Evolutionary conservation across 2,797 vertebrate species (phyloP).

Genomic region (Neosalanx taihuensis): DNA sequence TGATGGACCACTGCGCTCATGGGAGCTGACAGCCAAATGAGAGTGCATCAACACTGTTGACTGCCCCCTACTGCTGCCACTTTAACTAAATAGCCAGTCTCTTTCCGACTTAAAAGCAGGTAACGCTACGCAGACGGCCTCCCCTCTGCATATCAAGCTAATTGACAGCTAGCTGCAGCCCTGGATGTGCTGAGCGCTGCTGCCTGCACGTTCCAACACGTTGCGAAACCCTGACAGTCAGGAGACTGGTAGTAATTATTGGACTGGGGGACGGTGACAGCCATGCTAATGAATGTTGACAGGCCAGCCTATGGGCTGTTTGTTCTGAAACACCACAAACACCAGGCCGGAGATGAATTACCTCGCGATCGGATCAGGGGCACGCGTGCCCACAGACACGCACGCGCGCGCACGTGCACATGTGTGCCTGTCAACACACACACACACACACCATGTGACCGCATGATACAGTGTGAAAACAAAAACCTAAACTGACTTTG

Average conservation of each 20-base stretch:
- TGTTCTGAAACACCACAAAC: slow-evolving; percentile 75
- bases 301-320: slow-evolving; percentile 77
- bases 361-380: slow-evolving; percentile 7
- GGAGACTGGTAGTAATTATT: slow-evolving; percentile 58
- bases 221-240: slow-evolving; percentile 26
- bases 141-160: slow-evolving; percentile 29
- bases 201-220: slow-evolving; percentile 19
- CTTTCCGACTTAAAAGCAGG: slow-evolving; percentile 31
- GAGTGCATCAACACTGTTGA: slow-evolving; percentile 44
- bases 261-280: slow-evolving; percentile 58
- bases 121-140: slow-evolving; percentile 52
- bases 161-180: slow-evolving; percentile 48
- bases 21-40: slow-evolving; percentile 54
- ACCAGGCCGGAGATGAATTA: slow-evolving; percentile 70
- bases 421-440: no score
- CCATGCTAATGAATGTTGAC: slow-evolving; percentile 77
- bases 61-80: slow-evolving; percentile 30
- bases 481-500: no score
- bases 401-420: no score
- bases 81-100: slow-evolving; percentile 31
- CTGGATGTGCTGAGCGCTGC: neutral
- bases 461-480: neutral
- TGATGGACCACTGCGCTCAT: slow-evolving; percentile 33
- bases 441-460: neutral
- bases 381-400: neutral